Evolutionary conservation across 2,888 invertebrate species (phyloP), one percentile per base, ranked within the genome.

Genomic region (Cantharis flavilabris): DNA sequence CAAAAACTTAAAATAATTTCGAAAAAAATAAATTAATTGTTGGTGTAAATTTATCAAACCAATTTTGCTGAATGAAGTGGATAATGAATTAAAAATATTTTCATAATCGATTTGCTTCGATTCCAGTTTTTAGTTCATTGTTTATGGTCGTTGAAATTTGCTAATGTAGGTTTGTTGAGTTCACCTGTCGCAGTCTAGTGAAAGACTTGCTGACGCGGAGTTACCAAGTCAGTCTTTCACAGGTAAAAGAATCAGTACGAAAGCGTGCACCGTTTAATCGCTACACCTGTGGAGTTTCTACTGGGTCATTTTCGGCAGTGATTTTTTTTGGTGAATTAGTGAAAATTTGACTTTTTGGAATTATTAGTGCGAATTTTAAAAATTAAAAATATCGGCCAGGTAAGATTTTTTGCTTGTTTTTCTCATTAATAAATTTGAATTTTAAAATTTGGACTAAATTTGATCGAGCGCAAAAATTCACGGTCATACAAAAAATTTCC

Each of bases 141-240:
- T 62, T 73, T 69, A 62, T 74, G 73, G 70, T 71, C 65, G 73
- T 71, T 70, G 63, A 75, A 72, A 77, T 75, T 75, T 62, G 75
- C 70, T 64, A 73, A 72, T 72, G 75, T 72, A 77, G 70, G 77
- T 76, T 70, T 63, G 76, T 75, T 80, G 79, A 82, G 82, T 82
- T 80, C 81, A 81, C 82, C 82, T 82, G 82, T 81, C 78, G 81
- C 78, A 78, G 70, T 77, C 76, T 78, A 70, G 70, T 75, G 73
- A 76, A 78, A 79, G 80, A 82, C 79, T 80, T 81, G 81, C 76
- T 79, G 78, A 77, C 75, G 80, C 75, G 79, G 80, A 79, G 83
- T 83, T 80, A 82, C 80, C 81, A 83, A 83, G 82, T 83, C 82
- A 82, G 82, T 82, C 80, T 80, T 79, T 79, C 76, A 80, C 82